Conservation (phyloP, 2,113 vertebrate species). For the Pitta sordida region DNA sequence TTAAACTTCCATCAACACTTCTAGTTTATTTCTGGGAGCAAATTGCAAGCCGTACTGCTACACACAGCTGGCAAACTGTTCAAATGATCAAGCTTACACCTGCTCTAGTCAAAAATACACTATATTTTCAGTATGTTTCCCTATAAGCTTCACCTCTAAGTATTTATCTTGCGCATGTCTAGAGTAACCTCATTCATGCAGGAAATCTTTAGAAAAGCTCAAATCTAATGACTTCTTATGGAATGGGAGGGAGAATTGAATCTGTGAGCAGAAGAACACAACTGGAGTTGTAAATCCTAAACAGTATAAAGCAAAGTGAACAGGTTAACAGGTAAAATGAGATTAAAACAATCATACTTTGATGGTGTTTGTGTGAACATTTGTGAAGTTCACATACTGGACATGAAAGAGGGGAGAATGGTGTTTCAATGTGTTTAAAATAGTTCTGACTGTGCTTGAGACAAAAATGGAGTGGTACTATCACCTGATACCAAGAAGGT, state of each 20-base stretch:
- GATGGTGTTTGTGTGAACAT: neutral
- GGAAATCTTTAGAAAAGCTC: neutral
- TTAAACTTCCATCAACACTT: neutral
- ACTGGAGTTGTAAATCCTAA: neutral
- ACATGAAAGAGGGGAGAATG: neutral
- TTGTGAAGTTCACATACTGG: neutral
- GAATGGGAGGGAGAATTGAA: neutral
- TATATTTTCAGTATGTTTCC: neutral
- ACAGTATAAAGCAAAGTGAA: neutral
- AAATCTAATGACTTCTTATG: neutral
- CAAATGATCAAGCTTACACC: neutral
- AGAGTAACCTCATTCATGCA: neutral
- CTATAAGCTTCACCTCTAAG: neutral
- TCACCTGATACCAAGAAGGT: neutral
- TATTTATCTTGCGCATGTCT: neutral
- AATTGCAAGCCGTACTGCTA: neutral
- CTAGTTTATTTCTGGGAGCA: neutral
- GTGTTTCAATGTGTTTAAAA: neutral
- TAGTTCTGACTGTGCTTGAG: neutral
- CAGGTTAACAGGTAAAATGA: neutral
- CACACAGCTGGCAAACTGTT: neutral
- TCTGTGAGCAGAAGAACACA: neutral
- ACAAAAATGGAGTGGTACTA: neutral
- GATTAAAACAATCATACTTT: neutral
- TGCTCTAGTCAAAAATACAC: neutral